A percentile compares a stretch with the other conserved stretches of the same genome.
Conservation (phyloP, 2,113 vertebrate genomes). For the Solea solea region DNA sequence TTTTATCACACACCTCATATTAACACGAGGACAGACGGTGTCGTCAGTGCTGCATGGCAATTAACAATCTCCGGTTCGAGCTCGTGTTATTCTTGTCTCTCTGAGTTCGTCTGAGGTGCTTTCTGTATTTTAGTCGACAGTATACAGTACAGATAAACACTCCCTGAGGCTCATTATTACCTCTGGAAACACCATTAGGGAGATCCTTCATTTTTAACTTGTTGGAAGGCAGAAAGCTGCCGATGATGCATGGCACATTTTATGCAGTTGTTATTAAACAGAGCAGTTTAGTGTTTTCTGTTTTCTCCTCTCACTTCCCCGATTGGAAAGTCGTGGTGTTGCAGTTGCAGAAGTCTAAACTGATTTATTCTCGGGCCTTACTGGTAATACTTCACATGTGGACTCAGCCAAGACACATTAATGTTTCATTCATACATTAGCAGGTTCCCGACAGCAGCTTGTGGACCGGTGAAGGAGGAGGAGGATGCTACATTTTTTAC, state of each 20-base stretch:
- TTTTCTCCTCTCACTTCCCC: neutral
- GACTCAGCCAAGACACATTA: neutral
- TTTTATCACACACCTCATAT: conserved; percentile 10
- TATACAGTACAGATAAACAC: conserved; percentile 43
- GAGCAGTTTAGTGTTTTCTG: neutral
- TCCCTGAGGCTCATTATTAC: conserved; percentile 49
- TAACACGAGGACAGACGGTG: neutral
- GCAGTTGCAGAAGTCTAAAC: neutral
- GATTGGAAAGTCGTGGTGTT: neutral
- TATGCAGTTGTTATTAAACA: conserved; percentile 18
- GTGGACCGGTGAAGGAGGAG: no score
- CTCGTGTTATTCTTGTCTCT: conserved; percentile 23
- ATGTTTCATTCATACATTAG: neutral
- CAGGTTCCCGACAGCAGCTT: no score
- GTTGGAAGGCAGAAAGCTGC: conserved; percentile 31
- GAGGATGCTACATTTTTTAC: no score
- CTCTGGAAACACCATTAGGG: conserved; percentile 43
- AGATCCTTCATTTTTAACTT: conserved; percentile 47
- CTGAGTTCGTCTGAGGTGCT: conserved; percentile 23
- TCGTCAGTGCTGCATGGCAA: neutral
- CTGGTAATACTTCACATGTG: neutral
- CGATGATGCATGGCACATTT: conserved; percentile 10
- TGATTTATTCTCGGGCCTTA: neutral
- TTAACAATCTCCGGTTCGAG: neutral
- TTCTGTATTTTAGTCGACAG: conserved; percentile 49